phyloP scores from a whole-genome alignment of 1,140 invertebrate genomes.

The Apolygus lucorum region DNA sequence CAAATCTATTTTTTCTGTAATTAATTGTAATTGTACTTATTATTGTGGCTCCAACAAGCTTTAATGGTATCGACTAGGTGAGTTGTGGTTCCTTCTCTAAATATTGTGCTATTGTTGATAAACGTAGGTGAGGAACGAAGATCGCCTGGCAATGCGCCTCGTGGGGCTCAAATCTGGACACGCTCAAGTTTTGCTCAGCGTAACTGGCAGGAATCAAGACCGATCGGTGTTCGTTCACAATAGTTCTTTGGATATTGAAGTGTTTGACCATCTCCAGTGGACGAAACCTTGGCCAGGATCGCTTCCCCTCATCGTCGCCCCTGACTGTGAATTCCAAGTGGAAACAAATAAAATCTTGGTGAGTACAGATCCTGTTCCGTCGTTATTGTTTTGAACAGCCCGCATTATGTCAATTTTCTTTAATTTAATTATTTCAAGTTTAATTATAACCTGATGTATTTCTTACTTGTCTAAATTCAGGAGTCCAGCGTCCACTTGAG shows the following conservation, averaged over 20 bases:
- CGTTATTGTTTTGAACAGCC: neutral
- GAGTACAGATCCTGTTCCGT: slow-evolving; percentile 30
- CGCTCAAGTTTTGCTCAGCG: slow-evolving; percentile 46
- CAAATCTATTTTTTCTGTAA: too few species aligned
- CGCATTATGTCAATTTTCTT: too few species aligned
- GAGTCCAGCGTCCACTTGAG: neutral
- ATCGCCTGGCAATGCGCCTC: slow-evolving; percentile 38
- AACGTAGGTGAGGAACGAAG: slow-evolving; percentile 39
- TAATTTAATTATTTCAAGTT: too few species aligned
- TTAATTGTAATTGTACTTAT: too few species aligned
- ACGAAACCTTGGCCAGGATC: slow-evolving; percentile 43
- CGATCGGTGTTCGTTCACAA: slow-evolving; percentile 39
- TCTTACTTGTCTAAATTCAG: too few species aligned
- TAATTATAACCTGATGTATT: too few species aligned
- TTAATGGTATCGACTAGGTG: too few species aligned
- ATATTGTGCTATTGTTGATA: too few species aligned
- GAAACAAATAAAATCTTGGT: slow-evolving; percentile 55
- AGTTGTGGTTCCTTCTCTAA: too few species aligned
- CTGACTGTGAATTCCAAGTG: slow-evolving; percentile 56
- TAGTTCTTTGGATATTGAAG: slow-evolving; percentile 40
- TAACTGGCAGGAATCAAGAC: slow-evolving; percentile 41
- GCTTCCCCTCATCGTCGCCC: slow-evolving; percentile 53
- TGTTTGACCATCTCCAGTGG: slow-evolving; percentile 58
- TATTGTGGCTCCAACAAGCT: too few species aligned
- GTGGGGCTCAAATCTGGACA: slow-evolving; percentile 46